Base-by-base conservation (phyloP, 2,888 invertebrate genomes). In the Drosophila robusta region DNA sequence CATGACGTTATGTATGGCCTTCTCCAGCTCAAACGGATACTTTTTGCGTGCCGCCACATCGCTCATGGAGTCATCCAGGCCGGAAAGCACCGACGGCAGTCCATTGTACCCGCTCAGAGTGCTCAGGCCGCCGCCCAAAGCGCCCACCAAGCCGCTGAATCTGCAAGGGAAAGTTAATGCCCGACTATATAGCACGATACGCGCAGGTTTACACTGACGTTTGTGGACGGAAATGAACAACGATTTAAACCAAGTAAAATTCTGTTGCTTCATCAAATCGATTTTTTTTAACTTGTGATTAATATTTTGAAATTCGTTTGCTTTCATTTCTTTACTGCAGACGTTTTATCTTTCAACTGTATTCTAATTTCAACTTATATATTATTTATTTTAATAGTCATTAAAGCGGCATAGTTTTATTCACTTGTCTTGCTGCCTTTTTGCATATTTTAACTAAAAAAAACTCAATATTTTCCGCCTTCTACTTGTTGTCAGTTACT, bases 1-100 rank as follows among this genome's bases (percentile, higher is more conserved):
- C 96, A 97, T 97, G 54, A 98, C 97, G 91, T 98, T 98, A 91
- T 97, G 97, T 77, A 98, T 96, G 47, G 98, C 98, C 90, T 98
- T 97, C 91, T 98, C 98, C 87, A 98, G 93, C 91, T 98, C 98
- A 90, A 97, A 97, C 0, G 98, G 98, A 92, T 97, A 97, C 91
- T 97, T 97, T 93, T 96, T 97, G 69, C 96, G 93, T 4, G 95
- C 94, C 14, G 95, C 96, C 16, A 97, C 95, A 87, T 97, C 97
- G 78, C 96, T 96, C 78, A 96, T 92, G 22, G 96, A 96, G 90
- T 97, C 97, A 80, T 97, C 97, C 22, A 97, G 93, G 4, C 96
- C 96, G 5, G 96, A 96, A 93, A 96, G 95, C 14, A 97, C 96
- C 12, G 96, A 96, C 1, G 96, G 96, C 29, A 97, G 93, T 11